Base-by-base conservation (phyloP, 2,113 vertebrate genomes). In the Todiramphus saurophagus region DNA sequence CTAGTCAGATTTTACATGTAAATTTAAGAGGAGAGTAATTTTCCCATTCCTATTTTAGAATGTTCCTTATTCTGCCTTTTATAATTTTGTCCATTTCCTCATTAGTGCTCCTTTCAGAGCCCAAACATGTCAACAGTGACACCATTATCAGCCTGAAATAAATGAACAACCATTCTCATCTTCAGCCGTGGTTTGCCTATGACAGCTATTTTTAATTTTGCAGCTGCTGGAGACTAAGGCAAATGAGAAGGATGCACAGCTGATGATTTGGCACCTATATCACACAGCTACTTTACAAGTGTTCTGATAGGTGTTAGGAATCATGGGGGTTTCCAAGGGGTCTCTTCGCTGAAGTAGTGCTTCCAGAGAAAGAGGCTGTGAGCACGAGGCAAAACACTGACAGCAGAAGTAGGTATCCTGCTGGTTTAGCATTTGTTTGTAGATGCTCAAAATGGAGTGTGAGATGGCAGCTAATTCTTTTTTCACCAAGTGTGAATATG, bases 71-170 rank as follows among this genome's bases (percentile, higher is more conserved):
- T 79, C 94, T 74, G 62, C 80, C 76, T 91, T 93, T 93, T 83
- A 62, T 85, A 78, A 87, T 93, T 93, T 60, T 59, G 70, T 94
- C 72, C 78, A 88, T 94, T 95, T 95, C 94, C 93, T 97, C 91
- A 85, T 88, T 88, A 85, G 82, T 68, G n/a, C 67, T 96, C 76
- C 41, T 95, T 97, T 95, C 91, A 96, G 79, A 94, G 84, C 82
- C 91, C 75, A 92, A 80, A 93, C 87, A 93, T 95, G 82, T 82
- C 83, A 90, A 93, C 91, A 95, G 79, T 94, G 92, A 64, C 39
- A 84, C 62, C 55, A 77, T 92, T 59, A 83, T 87, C 37, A 77
- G 81, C 94, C 73, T 68, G 72, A 67, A 93, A 96, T 96, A 95
- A 96, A 72, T 39, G 87, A 89, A 20, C 30, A 85, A 93, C 44